Conservation (phyloP, 2,888 invertebrate genomes). For the Xylota sylvarum region DNA sequence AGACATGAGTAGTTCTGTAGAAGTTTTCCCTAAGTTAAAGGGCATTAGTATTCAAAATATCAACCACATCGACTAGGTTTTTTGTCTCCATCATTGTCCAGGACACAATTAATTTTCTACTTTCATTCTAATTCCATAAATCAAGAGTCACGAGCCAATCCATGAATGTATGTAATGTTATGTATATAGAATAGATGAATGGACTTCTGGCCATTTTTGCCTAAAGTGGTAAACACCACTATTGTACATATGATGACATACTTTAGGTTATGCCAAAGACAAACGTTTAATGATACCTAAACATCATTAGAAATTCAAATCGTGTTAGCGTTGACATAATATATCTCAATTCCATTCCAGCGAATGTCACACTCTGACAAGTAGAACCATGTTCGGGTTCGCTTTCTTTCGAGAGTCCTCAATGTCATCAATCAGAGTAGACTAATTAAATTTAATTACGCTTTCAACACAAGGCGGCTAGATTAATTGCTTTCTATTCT, state of each 20-base stretch:
- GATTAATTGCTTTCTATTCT: not conserved
- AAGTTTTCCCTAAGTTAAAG: too few species aligned
- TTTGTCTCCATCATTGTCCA: not conserved
- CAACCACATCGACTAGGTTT: not conserved
- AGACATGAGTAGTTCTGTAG: too few species aligned
- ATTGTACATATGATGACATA: not conserved
- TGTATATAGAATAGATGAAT: not conserved
- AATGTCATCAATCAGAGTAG: not conserved
- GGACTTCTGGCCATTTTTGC: not conserved
- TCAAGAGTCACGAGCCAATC: not conserved
- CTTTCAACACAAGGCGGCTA: not conserved
- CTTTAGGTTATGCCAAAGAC: not conserved
- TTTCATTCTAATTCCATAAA: not conserved
- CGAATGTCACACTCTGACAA: not conserved
- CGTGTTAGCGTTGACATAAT: not conserved
- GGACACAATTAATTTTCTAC: not conserved
- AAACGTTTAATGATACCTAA: not conserved
- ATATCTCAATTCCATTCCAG: not conserved
- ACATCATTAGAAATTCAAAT: conserved; percentile 13
- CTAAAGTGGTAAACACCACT: not conserved
- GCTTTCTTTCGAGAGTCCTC: not conserved
- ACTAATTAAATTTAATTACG: conserved; percentile 10
- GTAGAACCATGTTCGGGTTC: not conserved
- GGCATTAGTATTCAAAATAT: not conserved
- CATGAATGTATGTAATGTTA: too few species aligned